A percentile compares a stretch with the other conserved stretches of the same genome.
Conservation (phyloP, 2,797 vertebrate species). For the Mus spretus region DNA sequence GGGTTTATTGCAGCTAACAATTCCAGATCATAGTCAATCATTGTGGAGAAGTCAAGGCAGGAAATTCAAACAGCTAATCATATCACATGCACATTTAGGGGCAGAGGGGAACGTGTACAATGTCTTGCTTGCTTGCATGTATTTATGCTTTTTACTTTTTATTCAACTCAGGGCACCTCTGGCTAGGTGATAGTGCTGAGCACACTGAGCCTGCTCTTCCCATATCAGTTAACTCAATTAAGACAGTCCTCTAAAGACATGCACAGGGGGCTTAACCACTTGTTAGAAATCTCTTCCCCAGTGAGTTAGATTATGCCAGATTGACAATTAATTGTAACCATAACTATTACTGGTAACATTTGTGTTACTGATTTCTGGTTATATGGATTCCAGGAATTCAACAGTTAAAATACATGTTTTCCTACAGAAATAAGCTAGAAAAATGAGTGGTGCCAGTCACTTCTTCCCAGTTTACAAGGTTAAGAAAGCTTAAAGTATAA, state of each 20-base stretch:
- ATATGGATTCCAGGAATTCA: conserved; percentile 34
- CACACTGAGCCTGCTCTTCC: neutral
- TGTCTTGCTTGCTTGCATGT: neutral
- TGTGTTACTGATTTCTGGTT: neutral
- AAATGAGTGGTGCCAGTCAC: conserved; percentile 44
- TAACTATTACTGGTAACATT: neutral
- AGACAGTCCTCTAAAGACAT: neutral
- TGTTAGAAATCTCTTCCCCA: neutral
- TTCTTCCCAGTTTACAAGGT: conserved; percentile 57
- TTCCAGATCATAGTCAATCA: neutral
- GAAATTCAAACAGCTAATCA: neutral
- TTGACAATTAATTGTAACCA: neutral
- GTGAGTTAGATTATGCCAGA: neutral
- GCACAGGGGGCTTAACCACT: neutral
- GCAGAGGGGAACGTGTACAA: too few species aligned
- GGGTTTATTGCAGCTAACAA: neutral
- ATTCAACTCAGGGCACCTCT: neutral
- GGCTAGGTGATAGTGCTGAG: neutral
- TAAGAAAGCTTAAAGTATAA: conserved; percentile 52
- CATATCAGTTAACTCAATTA: neutral
- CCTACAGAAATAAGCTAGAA: conserved; percentile 50
- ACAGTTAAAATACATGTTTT: neutral
- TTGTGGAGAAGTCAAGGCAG: neutral
- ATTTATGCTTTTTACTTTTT: neutral
- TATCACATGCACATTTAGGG: neutral